Percentiles rank a stretch among this genome's conserved stretches.
Conservation (phyloP, 2,797 vertebrate genomes). For the Xiphophorus birchmanni region DNA sequence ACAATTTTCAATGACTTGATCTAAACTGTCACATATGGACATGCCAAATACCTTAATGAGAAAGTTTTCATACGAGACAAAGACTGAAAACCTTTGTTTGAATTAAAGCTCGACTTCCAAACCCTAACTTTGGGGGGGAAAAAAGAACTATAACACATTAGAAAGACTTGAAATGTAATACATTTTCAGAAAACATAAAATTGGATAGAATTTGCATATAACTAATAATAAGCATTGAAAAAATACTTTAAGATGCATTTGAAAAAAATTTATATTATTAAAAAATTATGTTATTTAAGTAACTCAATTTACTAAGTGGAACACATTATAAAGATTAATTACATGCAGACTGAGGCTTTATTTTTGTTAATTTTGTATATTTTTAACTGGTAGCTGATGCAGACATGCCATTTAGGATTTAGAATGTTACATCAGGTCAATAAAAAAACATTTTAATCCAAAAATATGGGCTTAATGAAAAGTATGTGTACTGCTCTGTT, state of each 20-base stretch:
- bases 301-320: background rate
- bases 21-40: background rate
- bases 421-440: background rate
- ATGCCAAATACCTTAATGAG: background rate
- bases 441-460: background rate
- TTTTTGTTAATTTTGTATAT: background rate
- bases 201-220: background rate
- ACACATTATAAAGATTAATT: background rate
- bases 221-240: background rate
- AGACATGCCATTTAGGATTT: background rate
- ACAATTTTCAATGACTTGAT: background rate
- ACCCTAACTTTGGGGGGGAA: background rate
- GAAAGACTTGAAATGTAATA: background rate
- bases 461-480: background rate
- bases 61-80: background rate
- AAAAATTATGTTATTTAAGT: background rate
- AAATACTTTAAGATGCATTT: background rate
- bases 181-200: background rate
- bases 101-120: background rate
- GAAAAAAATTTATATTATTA: background rate
- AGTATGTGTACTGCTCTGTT: background rate
- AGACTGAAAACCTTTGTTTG: background rate
- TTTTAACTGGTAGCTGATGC: background rate
- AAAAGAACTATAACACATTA: background rate
- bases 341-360: background rate